A percentile compares a stretch with the other conserved stretches of the same genome.
phyloP scores from a whole-genome alignment of 2,888 invertebrate species.

The Agonum fuliginosum region DNA sequence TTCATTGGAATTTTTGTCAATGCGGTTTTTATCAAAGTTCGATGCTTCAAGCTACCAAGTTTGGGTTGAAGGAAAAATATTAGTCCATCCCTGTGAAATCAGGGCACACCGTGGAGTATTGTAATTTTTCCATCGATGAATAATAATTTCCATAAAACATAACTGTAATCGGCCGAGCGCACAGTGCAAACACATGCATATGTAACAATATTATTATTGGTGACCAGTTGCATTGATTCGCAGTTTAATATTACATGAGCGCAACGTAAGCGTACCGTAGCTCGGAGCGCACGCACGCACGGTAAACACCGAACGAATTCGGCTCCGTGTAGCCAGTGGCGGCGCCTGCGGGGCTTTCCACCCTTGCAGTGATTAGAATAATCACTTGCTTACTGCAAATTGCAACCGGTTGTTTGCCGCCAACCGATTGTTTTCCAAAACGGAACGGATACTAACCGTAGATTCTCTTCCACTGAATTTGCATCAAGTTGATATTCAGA shows the following conservation, averaged over 20 bases:
- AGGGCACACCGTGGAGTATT: no score
- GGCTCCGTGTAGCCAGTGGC: slow-evolving; percentile 11
- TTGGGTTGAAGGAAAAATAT: no score
- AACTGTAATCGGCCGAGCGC: slow-evolving; percentile 55
- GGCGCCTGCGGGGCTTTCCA: background rate
- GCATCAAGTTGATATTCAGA: background rate
- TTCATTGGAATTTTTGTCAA: no score
- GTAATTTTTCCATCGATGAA: slow-evolving; percentile 55
- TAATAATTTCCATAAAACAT: slow-evolving; percentile 60
- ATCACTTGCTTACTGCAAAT: slow-evolving; percentile 49
- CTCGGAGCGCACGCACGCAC: slow-evolving; percentile 51
- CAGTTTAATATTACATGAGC: slow-evolving; percentile 60
- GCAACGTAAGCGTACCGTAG: no score
- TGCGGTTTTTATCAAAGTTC: no score
- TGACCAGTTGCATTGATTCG: slow-evolving; percentile 60
- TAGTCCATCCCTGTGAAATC: no score
- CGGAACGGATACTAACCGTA: background rate
- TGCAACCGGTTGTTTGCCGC: slow-evolving; percentile 52
- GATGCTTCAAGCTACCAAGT: no score
- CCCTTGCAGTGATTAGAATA: slow-evolving; percentile 47
- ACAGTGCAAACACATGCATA: slow-evolving; percentile 57
- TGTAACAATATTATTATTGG: slow-evolving; percentile 60
- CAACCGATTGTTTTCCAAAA: slow-evolving; percentile 30
- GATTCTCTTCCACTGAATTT: background rate
- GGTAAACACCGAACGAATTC: slow-evolving; percentile 48